phyloP scores from a whole-genome alignment of 2,113 vertebrate species.

The Pseudois nayaur region DNA sequence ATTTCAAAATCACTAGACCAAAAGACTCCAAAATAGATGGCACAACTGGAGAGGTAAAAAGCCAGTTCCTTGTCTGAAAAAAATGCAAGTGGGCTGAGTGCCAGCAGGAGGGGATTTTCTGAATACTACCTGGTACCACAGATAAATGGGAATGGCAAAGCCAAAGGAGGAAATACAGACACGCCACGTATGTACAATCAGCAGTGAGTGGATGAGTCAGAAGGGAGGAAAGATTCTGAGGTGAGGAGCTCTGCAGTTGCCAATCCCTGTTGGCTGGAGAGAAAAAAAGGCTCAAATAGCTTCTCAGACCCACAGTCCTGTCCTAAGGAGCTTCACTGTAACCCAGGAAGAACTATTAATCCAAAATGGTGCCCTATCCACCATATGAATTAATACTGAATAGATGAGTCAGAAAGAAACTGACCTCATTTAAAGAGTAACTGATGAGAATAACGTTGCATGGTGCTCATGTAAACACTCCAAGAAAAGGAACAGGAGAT shows the following conservation, averaged over 20 bases:
- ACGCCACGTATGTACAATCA: background rate
- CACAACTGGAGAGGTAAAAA: background rate
- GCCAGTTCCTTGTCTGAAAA: background rate
- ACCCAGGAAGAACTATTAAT: background rate
- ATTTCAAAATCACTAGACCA: background rate
- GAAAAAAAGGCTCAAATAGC: background rate
- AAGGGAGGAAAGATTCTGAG: background rate
- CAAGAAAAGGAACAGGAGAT: background rate
- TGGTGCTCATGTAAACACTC: background rate
- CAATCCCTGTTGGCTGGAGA: background rate
- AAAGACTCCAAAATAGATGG: background rate
- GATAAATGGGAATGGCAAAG: background rate
- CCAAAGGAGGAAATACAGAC: background rate
- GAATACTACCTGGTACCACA: background rate
- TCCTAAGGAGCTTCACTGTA: background rate
- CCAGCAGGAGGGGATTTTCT: background rate
- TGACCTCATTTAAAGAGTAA: background rate
- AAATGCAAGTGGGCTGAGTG: background rate
- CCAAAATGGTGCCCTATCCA: background rate
- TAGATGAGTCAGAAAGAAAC: background rate
- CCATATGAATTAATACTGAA: background rate
- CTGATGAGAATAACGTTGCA: background rate
- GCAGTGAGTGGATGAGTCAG: background rate
- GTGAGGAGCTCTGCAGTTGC: background rate
- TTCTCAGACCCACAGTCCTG: background rate